Conservation (phyloP, 2,113 vertebrate species). For the Carlito syrichta region DNA sequence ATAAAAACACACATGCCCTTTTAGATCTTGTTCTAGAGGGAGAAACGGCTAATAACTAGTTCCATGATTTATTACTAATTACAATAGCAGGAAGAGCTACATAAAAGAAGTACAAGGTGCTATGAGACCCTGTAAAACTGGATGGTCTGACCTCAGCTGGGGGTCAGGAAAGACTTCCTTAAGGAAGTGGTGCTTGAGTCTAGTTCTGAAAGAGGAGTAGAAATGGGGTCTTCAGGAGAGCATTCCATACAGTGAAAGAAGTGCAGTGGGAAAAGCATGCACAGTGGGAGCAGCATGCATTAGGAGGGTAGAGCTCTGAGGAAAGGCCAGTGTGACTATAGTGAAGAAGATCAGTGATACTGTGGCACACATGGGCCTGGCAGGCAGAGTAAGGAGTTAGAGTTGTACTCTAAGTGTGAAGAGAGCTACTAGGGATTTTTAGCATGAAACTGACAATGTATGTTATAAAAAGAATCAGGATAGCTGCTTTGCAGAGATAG, state of each 20-base stretch:
- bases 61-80: conserved; percentile 29
- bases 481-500: neutral
- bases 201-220: neutral
- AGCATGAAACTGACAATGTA: neutral
- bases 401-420: neutral
- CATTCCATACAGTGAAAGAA: neutral
- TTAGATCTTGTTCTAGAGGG: neutral
- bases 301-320: neutral
- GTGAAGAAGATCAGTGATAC: neutral
- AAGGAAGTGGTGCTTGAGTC: neutral
- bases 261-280: neutral
- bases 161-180: neutral
- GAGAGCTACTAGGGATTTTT: neutral
- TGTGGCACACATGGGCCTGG: neutral
- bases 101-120: neutral
- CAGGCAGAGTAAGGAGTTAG: neutral
- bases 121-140: neutral
- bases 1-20: neutral
- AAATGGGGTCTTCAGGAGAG: neutral
- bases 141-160: neutral
- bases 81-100: neutral
- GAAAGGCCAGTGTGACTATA: neutral
- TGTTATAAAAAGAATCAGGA: neutral
- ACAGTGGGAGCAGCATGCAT: neutral
- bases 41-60: neutral